These are phyloP conservation scores for Aphelinus atriplicis DNA, from an alignment of 1,140 invertebrate species.

Conservation along the genomic window DNA sequence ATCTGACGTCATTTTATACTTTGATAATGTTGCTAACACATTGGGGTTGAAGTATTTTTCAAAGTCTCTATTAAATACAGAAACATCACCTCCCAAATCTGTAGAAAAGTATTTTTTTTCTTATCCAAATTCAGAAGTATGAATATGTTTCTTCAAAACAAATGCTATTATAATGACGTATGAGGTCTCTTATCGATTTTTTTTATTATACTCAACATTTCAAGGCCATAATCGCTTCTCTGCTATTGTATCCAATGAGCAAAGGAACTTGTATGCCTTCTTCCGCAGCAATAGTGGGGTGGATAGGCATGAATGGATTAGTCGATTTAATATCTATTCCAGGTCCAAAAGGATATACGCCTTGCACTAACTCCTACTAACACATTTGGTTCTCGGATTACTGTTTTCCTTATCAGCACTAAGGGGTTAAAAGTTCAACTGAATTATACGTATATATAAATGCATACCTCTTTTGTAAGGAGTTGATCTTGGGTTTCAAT, in stretches of 20 bases:
- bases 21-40: not conserved
- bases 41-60: conserved; percentile 26
- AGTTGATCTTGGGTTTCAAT: conserved; percentile 43
- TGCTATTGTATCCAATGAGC: conserved; percentile 69
- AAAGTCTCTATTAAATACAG: conserved; percentile 15
- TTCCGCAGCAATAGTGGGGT: conserved; percentile 52
- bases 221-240: conserved; percentile 60
- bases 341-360: conserved; percentile 46
- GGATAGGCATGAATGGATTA: conserved; percentile 58
- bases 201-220: not conserved
- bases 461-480: conserved; percentile 34
- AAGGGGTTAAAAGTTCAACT: too few relatives aligned
- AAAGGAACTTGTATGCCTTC: conserved; percentile 68
- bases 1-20: conserved; percentile 28
- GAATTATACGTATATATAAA: not conserved
- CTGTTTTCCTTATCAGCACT: conserved; percentile 42
- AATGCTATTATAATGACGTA: too few relatives aligned
- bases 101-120: conserved; percentile 18
- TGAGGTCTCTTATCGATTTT: too few relatives aligned
- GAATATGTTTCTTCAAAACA: too few relatives aligned
- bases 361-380: conserved; percentile 42
- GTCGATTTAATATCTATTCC: conserved; percentile 48
- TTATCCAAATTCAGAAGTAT: not conserved
- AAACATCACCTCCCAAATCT: not conserved
- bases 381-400: not conserved